A percentile compares a stretch with the other conserved stretches of the same genome.
Conservation (phyloP, 2,113 vertebrate species). For the Poeciliopsis retropinna region DNA sequence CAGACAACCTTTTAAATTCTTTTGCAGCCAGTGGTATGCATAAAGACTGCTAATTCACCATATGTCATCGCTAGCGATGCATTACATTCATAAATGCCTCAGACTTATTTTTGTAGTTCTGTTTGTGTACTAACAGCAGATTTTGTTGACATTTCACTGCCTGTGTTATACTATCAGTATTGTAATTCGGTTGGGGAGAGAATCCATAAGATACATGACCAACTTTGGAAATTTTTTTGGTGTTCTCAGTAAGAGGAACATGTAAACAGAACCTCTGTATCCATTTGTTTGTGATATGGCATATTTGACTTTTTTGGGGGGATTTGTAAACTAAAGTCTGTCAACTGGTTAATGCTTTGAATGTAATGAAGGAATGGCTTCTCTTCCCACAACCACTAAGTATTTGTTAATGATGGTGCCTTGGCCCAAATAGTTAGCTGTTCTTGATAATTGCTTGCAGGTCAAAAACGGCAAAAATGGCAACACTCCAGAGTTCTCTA, state of each 20-base stretch:
- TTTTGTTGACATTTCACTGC: constrained; percentile 24
- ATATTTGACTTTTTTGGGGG: constrained; percentile 14
- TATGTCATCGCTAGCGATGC: constrained; percentile 45
- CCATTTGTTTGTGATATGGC: constrained; percentile 7
- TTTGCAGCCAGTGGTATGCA: constrained; percentile 49
- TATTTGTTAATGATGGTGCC: constrained; percentile 73
- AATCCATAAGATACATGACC: constrained; percentile 78
- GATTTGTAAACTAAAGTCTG: constrained; percentile 21
- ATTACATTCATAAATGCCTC: constrained; percentile 40
- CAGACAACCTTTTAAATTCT: constrained; percentile 2
- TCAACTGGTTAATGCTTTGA: constrained; percentile 35
- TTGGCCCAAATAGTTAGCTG: constrained; percentile 82
- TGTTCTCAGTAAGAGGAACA: constrained; percentile 16
- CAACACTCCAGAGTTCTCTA: constrained; percentile 88
- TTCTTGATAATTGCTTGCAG: constrained; percentile 94
- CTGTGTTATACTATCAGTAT: constrained; percentile 32
- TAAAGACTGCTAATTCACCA: constrained; percentile 80
- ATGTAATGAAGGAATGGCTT: constrained; percentile 63
- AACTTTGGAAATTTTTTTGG: constrained; percentile 28
- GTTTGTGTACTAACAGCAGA: constrained; percentile 22
- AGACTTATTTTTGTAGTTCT: constrained; percentile 29
- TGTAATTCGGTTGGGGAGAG: constrained; percentile 79
- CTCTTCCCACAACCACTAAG: constrained; percentile 75
- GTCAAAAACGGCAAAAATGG: constrained; percentile 94
- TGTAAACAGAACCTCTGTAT: constrained; percentile 17